A percentile compares a stretch with the other conserved stretches of the same genome.
Conservation (phyloP, 2,797 vertebrate genomes). For the Sorex maritimensis region DNA sequence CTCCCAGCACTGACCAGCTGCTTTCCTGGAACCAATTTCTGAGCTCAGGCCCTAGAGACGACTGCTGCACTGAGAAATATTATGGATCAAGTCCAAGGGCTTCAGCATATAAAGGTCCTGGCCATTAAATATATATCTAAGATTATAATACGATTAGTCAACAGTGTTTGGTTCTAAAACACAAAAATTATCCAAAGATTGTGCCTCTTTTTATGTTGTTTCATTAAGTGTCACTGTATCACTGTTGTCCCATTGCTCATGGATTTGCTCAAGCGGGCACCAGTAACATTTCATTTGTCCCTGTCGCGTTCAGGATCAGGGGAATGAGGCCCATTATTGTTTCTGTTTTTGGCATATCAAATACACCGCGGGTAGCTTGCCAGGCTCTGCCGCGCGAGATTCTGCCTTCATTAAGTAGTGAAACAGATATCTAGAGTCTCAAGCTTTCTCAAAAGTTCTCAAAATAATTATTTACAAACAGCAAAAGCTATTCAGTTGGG, state of each 20-base stretch:
- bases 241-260: too few relatives aligned
- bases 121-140: conserved; percentile 21
- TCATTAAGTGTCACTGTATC: too few relatives aligned
- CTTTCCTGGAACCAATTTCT: conserved; percentile 65
- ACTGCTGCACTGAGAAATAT: neutral
- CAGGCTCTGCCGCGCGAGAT: too few relatives aligned
- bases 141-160: conserved; percentile 40
- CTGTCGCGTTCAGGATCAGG: too few relatives aligned
- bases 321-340: too few relatives aligned
- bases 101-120: neutral
- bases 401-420: neutral
- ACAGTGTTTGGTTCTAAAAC: neutral
- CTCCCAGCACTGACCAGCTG: conserved; percentile 50
- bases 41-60: conserved; percentile 47
- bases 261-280: too few relatives aligned
- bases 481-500: neutral
- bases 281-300: too few relatives aligned
- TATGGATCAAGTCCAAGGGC: conserved; percentile 57
- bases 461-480: conserved; percentile 61
- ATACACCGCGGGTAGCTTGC: too few relatives aligned
- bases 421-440: conserved; percentile 46
- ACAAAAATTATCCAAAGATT: conserved; percentile 54
- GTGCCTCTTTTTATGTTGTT: conserved; percentile 20
- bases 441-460: conserved; percentile 30
- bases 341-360: neutral